phyloP scores from a whole-genome alignment of 2,797 vertebrate genomes.

The Onychomys arenicola region DNA sequence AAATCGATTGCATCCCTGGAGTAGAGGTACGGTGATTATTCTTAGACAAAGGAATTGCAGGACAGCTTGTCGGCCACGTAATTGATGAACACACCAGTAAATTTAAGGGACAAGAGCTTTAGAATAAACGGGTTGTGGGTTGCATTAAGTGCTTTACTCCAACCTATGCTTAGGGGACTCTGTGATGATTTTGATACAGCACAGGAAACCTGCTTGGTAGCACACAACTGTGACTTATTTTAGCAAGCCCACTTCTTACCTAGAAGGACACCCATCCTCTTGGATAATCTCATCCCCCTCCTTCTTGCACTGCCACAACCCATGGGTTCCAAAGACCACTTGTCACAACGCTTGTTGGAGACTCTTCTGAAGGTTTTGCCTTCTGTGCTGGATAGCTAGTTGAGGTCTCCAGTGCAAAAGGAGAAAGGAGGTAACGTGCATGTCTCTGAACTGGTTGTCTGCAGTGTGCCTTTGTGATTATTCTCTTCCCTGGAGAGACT shows the following conservation, averaged over 20 bases:
- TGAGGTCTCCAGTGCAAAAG: background rate
- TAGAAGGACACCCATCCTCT: no score
- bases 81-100: background rate
- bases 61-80: background rate
- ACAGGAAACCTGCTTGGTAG: background rate
- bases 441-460: background rate
- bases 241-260: background rate
- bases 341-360: no score
- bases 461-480: background rate
- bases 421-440: background rate
- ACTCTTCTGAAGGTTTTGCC: fast-evolving
- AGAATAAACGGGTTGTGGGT: background rate
- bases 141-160: background rate
- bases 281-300: no score
- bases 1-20: background rate
- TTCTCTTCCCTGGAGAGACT: no score
- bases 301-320: fast-evolving
- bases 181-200: background rate
- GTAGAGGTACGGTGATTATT: constrained; percentile 19
- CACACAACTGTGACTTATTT: background rate
- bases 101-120: constrained; percentile 49
- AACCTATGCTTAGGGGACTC: background rate
- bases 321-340: no score
- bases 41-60: constrained; percentile 19
- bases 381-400: background rate